Base-by-base conservation (phyloP, 1,140 invertebrate species). In the Chelonus insularis region DNA sequence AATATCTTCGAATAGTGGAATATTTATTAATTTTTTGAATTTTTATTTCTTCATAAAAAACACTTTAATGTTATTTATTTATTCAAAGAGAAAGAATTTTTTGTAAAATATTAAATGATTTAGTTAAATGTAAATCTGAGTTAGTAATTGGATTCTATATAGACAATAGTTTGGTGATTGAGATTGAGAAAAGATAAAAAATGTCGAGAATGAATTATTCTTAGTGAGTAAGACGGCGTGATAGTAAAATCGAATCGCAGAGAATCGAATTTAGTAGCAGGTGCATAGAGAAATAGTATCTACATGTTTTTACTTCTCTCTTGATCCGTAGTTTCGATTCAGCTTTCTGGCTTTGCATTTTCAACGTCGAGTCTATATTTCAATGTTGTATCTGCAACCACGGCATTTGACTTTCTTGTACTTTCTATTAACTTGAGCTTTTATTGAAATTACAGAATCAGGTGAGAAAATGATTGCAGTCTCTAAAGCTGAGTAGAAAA, bases 161-260 rank as follows among this genome's bases (percentile, higher is more conserved):
- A n/a, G n/a, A n/a, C n/a, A n/a, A n/a, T n/a, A n/a, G n/a, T n/a
- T 48, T 29, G 3, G 11, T n/a, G 1, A 48, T 29, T 11, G 45
- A 48, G 48, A 34, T 34, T 51, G 29, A 34, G 12, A 16, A 18
- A 14, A n/a, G 8, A 37, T n/a, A 37, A n/a, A 51, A 51, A 36
- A 43, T 43, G 41, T 43, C 25, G n/a, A 12, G 11, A n/a, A 51
- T 51, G 48, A 51, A 51, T 51, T 51, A 51, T 51, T 51, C 29
- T 36, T 34, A 16, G 29, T 2, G 14, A 18, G 2, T 32, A 4
- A 51, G 25, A 18, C 25, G 29, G 12, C 18, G 25, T 29, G 21
- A 34, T 23, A 18, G n/a, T 37, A 23, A 37, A 37, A 55, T 55
- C 20, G 52, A 55, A 55, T 37, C 25, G 4, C 11, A 12, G 11